Evolutionary conservation across 1,140 invertebrate genomes (phyloP), one percentile per base, ranked within the genome.

Genomic region (Cydia fagiglandana): DNA sequence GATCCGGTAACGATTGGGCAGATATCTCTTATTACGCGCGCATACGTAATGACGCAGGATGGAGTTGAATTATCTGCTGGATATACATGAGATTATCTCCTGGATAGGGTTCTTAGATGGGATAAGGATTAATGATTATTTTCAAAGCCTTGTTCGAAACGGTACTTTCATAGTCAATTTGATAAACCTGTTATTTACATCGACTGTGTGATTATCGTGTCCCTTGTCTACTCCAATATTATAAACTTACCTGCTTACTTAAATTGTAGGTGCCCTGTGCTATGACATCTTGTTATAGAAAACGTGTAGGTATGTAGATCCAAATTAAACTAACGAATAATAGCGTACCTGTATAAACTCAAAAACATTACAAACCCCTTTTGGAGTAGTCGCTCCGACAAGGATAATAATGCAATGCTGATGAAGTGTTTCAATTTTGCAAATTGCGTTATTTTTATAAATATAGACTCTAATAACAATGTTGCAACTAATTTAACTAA

Each of bases 11-110:
- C 30, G 13, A 38, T 38, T 38, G 30, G 64, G 64, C 30, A 30
- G 30, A 66, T 66, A 66, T 66, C 64, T 66, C 64, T 66, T 66
- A 66, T 66, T 66, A 66, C 30, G 28, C 28, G 24, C 64, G 64
- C 28, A 66, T 66, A 61, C 20, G 20, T 61, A 61, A 61, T 61
- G 56, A 61, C 28, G 64, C 64, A 66, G 64, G 56, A 61, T 61
- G 56, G 10, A 24, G 7, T 61, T 20, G 56, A 61, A 61, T 61
- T 61, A 61, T 61, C 53, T 20, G 53, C 17, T 53, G n/a, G 53
- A 61, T 61, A 61, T 61, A 61, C 53, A 20, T 15, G 17, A 24
- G 56, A 61, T 61, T 24, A 20, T 20, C 56, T 61, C 10, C 0
- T 53, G n/a, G 13, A 15, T 53, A 53, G 50, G n/a, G n/a, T 53